These are phyloP conservation scores for Meganola albula DNA, from an alignment of 2,888 invertebrate species.

Conservation along the genomic window DNA sequence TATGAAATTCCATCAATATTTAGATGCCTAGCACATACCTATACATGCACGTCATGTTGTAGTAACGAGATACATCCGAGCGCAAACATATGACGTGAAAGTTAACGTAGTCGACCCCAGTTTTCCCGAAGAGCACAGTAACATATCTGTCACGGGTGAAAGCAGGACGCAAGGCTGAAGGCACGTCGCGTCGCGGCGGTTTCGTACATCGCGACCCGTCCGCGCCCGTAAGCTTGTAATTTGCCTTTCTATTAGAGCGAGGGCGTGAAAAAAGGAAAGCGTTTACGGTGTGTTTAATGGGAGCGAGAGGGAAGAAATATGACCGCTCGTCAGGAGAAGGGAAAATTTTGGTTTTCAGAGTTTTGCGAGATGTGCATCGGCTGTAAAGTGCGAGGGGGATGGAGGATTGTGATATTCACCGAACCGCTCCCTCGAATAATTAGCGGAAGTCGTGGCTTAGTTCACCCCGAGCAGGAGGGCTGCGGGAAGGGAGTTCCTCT, in stretches of 20 bases:
- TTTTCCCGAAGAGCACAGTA: constrained; percentile 56
- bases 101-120: constrained; percentile 67
- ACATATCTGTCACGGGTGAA: constrained; percentile 48
- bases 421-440: constrained; percentile 69
- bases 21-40: constrained; percentile 8
- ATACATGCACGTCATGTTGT: constrained; percentile 16
- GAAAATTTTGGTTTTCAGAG: constrained; percentile 76
- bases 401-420: constrained; percentile 60
- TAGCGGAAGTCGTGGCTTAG: constrained; percentile 77
- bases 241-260: constrained; percentile 78
- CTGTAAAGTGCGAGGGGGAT: constrained; percentile 62
- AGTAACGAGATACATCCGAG: constrained; percentile 34
- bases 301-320: constrained; percentile 78
- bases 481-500: constrained; percentile 71
- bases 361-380: constrained; percentile 76
- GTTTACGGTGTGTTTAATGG: constrained; percentile 77
- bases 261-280: constrained; percentile 79
- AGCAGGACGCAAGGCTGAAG: constrained; percentile 54
- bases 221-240: constrained; percentile 78
- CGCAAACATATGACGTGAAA: constrained; percentile 67
- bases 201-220: constrained; percentile 77
- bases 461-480: constrained; percentile 61
- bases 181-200: constrained; percentile 58
- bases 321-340: constrained; percentile 71
- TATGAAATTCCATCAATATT: constrained; percentile 15